phyloP scores from a whole-genome alignment of 2,797 vertebrate species.

The Gallinago nigripennis region DNA sequence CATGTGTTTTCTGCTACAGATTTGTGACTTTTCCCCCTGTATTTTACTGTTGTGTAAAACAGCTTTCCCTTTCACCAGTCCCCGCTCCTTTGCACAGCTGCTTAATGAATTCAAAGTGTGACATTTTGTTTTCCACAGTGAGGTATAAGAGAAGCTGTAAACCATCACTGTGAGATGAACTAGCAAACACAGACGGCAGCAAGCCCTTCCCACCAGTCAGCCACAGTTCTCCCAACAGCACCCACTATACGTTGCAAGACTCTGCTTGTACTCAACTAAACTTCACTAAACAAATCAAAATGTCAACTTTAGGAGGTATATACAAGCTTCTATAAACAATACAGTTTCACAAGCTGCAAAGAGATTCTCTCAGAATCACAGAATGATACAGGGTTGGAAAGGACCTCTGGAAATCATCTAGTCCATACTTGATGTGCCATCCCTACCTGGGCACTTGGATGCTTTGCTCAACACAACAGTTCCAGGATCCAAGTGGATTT shows the following conservation, averaged over 20 bases:
- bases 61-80: neutral
- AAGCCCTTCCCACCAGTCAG: neutral
- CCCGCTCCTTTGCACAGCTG: neutral
- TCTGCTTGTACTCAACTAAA: neutral
- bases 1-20: neutral
- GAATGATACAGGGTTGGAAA: too few species aligned
- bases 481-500: neutral
- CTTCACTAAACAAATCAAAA: neutral
- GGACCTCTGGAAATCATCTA: too few species aligned
- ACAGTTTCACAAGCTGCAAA: neutral
- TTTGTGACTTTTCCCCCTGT: neutral
- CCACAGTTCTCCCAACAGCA: neutral
- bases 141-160: conserved; percentile 20
- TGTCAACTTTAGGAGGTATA: neutral
- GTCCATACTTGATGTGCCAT: neutral
- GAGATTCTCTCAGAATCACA: neutral
- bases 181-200: conserved; percentile 8
- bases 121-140: conserved; percentile 25
- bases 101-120: conserved; percentile 25
- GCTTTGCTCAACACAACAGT: neutral
- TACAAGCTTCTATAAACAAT: neutral
- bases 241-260: neutral
- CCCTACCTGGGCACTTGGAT: neutral
- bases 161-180: neutral
- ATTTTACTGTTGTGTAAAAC: neutral